Base-by-base conservation (phyloP, 2,888 invertebrate genomes). In the Temnothorax ravouxi region DNA sequence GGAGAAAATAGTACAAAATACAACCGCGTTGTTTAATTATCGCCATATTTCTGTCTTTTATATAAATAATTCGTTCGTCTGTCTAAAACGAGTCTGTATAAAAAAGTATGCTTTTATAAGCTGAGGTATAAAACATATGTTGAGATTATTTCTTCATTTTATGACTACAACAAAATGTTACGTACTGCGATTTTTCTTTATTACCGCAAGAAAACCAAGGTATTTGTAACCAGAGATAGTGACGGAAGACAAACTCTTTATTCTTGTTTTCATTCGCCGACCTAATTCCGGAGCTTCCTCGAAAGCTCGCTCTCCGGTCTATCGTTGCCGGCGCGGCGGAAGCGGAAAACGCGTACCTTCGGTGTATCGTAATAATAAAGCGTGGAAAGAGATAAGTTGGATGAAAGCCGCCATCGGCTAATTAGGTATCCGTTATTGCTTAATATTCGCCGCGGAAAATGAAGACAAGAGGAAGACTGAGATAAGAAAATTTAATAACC, bases 351-450 rank as follows among this genome's bases (percentile, higher is more conserved):
- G 52, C 15, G 29, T 29, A 52, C n/a, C 25, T n/a, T 29, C 54
- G 13, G 56, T 66, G 44, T 80, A 56, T 67, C 69, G 59, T 72
- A 80, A 69, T 29, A 47, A 34, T 18, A 21, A 62, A 54, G 25
- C 21, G 21, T 18, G 18, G 77, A 77, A 77, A 47, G 47, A 80
- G 79, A 72, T 80, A 80, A 61, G 38, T 61, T 59, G 59, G 47
- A 61, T 72, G 59, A 50, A 80, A 72, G 47, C 21, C 59, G 47
- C n/a, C n/a, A 59, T 44, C 25, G 38, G 59, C 50, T 72, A 50
- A 80, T 72, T 80, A 80, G 13, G 25, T 72, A 80, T 72, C 44
- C 50, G 38, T 72, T 61, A 71, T 80, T 80, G 50, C 72, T 80
- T 80, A 59, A 79, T 61, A 71, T 61, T 80, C 59, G 34, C 9